phyloP scores from a whole-genome alignment of 2,797 vertebrate genomes.

The Ibycter americanus region DNA sequence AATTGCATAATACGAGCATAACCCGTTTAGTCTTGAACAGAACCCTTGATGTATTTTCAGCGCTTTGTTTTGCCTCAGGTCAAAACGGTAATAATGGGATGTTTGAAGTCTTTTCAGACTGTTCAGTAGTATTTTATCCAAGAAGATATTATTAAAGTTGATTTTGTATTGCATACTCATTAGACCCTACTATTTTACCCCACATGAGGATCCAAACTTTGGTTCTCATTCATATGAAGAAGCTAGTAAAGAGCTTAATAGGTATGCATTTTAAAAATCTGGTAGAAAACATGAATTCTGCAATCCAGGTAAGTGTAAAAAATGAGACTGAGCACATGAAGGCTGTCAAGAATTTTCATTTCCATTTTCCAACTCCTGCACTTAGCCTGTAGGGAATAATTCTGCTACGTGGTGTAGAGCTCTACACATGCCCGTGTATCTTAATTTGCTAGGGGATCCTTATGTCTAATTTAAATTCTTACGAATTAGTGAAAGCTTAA shows the following conservation, averaged over 20 bases:
- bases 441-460: not conserved
- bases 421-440: not conserved
- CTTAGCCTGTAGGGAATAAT: not conserved
- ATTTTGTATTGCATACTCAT: slow-evolving; percentile 34
- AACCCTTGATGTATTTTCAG: slow-evolving; percentile 54
- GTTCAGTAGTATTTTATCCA: slow-evolving; percentile 45
- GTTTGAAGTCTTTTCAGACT: slow-evolving; percentile 60
- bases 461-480: not conserved
- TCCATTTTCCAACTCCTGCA: not conserved
- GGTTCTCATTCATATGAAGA: not conserved
- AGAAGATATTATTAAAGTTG: slow-evolving; percentile 39
- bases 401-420: not conserved
- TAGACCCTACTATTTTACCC: slow-evolving; percentile 18
- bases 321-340: not conserved
- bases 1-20: slow-evolving; percentile 39
- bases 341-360: slow-evolving; percentile 12
- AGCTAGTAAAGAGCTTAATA: not conserved
- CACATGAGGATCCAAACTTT: not conserved
- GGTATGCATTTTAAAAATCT: not conserved
- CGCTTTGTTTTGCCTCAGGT: slow-evolving; percentile 56
- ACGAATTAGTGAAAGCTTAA: not conserved
- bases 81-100: slow-evolving; percentile 49
- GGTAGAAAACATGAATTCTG: not conserved
- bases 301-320: not conserved
- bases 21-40: slow-evolving; percentile 55